A percentile compares a stretch with the other conserved stretches of the same genome.
These are phyloP conservation scores for Diachasmimorpha longicaudata DNA, from an alignment of 1,140 invertebrate genomes.

Conservation along the genomic window DNA sequence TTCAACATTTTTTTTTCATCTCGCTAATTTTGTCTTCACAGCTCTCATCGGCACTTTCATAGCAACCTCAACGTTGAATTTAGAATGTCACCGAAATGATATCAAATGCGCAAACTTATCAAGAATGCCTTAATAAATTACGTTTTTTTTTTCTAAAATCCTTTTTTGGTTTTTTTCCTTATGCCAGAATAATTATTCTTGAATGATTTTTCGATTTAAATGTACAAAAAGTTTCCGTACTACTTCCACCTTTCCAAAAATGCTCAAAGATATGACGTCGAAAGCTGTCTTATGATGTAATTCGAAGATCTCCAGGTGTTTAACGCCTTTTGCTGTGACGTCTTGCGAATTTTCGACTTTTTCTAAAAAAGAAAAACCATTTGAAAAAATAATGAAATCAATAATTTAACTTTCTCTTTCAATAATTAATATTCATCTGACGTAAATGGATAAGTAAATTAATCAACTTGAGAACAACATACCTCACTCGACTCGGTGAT, in stretches of 20 bases:
- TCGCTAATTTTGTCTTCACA: slow-evolving; percentile 12
- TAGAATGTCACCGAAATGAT: neutral
- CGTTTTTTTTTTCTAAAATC: neutral
- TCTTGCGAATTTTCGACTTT: slow-evolving; percentile 14
- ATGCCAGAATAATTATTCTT: neutral
- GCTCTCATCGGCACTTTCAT: slow-evolving; percentile 10
- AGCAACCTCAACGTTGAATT: slow-evolving; percentile 16
- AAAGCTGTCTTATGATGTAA: neutral
- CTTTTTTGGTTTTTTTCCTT: neutral
- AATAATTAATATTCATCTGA: too few species aligned
- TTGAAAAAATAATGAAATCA: too few species aligned
- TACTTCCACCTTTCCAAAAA: neutral
- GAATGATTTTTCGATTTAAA: neutral
- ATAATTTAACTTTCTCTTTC: too few species aligned
- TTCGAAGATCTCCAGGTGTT: neutral
- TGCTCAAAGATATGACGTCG: neutral
- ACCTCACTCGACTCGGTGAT: slow-evolving; percentile 65
- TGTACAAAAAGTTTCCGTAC: neutral
- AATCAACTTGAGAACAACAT: too few species aligned
- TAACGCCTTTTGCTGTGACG: slow-evolving; percentile 19
- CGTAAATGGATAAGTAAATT: too few species aligned
- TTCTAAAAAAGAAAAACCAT: neutral
- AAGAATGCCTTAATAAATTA: neutral
- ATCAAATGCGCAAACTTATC: neutral
- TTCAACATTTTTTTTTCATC: neutral